These are phyloP conservation scores for Drosophila sproati DNA, from an alignment of 1,140 invertebrate genomes.

Conservation along the genomic window DNA sequence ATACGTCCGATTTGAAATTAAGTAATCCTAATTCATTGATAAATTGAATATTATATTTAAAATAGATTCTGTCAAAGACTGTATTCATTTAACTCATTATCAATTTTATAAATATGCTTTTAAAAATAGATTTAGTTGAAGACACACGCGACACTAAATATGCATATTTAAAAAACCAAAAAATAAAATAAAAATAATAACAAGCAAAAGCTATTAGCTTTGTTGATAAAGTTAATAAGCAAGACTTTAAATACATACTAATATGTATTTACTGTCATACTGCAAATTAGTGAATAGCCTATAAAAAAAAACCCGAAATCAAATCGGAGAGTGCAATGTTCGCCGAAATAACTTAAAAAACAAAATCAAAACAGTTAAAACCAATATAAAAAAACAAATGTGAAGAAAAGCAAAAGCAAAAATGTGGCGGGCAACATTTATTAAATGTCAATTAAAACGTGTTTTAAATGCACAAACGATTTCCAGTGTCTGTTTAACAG, in stretches of 20 bases:
- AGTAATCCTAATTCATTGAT: slow-evolving; percentile 15
- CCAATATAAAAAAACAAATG: slow-evolving; percentile 55
- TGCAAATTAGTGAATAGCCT: slow-evolving; percentile 28
- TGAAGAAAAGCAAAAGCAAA: slow-evolving; percentile 17
- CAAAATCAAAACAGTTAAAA: slow-evolving; percentile 72
- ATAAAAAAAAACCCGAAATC: slow-evolving; percentile 5
- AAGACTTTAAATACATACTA: slow-evolving; percentile 35
- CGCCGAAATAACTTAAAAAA: slow-evolving; percentile 39
- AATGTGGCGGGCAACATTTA: slow-evolving; percentile 70
- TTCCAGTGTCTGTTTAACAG: slow-evolving; percentile 23
- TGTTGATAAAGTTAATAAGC: slow-evolving; percentile 19
- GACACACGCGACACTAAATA: slow-evolving; percentile 9
- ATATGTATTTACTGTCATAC: slow-evolving; percentile 37
- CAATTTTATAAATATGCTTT: not conserved
- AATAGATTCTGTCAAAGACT: not conserved
- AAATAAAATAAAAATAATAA: slow-evolving; percentile 12
- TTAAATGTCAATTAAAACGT: slow-evolving; percentile 78
- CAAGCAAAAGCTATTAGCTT: slow-evolving; percentile 8
- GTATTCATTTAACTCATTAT: not conserved
- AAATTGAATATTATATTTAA: not conserved
- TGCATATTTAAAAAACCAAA: not conserved
- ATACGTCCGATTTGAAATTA: slow-evolving; percentile 22
- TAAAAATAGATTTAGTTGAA: not conserved
- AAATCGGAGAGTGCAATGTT: slow-evolving; percentile 53
- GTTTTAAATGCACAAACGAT: slow-evolving; percentile 72